Percentiles rank a stretch among this genome's conserved stretches.
Evolutionary conservation across 2,888 invertebrate species (phyloP).

Genomic region (Aphrophora alni): DNA sequence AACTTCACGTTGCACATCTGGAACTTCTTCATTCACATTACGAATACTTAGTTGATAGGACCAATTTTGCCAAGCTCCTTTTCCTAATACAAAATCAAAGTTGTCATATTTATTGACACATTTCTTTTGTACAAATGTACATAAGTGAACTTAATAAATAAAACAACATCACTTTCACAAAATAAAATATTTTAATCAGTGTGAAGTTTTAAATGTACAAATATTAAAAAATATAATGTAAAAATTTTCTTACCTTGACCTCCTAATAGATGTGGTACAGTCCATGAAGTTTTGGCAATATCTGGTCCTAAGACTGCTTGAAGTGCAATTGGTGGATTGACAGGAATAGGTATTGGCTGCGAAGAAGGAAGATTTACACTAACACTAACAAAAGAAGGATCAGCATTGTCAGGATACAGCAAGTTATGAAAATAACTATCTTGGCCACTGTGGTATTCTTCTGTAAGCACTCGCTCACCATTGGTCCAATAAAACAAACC

Average conservation of each 20-base stretch:
- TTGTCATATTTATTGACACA: no score
- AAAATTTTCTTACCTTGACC: constrained; percentile 78
- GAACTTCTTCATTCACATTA: constrained; percentile 62
- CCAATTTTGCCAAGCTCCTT: constrained; percentile 76
- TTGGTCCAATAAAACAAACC: constrained; percentile 88
- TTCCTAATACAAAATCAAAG: constrained; percentile 56
- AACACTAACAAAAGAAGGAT: constrained; percentile 59
- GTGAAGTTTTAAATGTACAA: no score
- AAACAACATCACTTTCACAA: no score
- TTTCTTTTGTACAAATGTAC: no score
- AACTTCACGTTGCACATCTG: constrained; percentile 59
- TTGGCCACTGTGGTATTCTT: constrained; percentile 75
- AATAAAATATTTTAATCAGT: no score
- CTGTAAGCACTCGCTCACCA: constrained; percentile 75
- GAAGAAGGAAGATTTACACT: constrained; percentile 70
- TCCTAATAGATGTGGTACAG: constrained; percentile 75
- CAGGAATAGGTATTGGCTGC: constrained; percentile 81
- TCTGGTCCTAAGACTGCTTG: constrained; percentile 82
- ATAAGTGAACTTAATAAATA: no score
- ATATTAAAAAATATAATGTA: no score
- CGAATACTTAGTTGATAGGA: constrained; percentile 68
- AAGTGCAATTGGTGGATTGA: constrained; percentile 77
- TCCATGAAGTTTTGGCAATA: constrained; percentile 82
- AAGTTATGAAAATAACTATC: constrained; percentile 78
- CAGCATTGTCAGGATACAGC: constrained; percentile 64